Base-by-base conservation (phyloP, 2,888 invertebrate species). In the Molorchus minor region DNA sequence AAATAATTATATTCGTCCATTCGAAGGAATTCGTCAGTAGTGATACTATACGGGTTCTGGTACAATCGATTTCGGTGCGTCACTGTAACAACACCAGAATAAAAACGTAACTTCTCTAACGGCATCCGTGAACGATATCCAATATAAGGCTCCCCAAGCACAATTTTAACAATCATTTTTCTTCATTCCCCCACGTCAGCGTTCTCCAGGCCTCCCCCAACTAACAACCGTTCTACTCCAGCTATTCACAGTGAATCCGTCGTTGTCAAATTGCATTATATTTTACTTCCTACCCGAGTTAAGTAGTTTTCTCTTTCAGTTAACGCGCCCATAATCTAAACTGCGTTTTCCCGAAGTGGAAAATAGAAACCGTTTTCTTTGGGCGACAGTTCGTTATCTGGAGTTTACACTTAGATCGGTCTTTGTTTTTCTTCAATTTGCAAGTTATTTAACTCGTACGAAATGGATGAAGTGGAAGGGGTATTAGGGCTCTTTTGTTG, bases 91-190 rank as follows among this genome's bases (percentile, higher is more conserved):
- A n/a, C 2, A 7, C 10, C 35, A 33, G n/a, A 33, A 33, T 10
- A 12, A 33, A 29, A 29, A 29, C 29, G 29, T n/a, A n/a, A n/a
- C n/a, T n/a, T n/a, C n/a, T n/a, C n/a, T n/a, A n/a, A n/a, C n/a
- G n/a, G n/a, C n/a, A n/a, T n/a, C n/a, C n/a, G n/a, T n/a, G n/a
- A n/a, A n/a, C n/a, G n/a, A n/a, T n/a, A n/a, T n/a, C n/a, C n/a
- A n/a, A n/a, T n/a, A n/a, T n/a, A n/a, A n/a, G n/a, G n/a, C n/a
- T n/a, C n/a, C n/a, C n/a, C 41, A 47, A 41, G 41, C 40, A 56
- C 43, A 56, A 56, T 56, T 56, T 49, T 43, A 35, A 47, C 49
- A 56, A 56, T 49, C 40, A 41, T 49, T 49, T 56, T 53, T 25
- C 35, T 53, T 35, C 43, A 35, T 56, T 47, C 38, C 41, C 35